Conservation (phyloP, 1,140 invertebrate genomes). For the Eufriesea mexicana region DNA sequence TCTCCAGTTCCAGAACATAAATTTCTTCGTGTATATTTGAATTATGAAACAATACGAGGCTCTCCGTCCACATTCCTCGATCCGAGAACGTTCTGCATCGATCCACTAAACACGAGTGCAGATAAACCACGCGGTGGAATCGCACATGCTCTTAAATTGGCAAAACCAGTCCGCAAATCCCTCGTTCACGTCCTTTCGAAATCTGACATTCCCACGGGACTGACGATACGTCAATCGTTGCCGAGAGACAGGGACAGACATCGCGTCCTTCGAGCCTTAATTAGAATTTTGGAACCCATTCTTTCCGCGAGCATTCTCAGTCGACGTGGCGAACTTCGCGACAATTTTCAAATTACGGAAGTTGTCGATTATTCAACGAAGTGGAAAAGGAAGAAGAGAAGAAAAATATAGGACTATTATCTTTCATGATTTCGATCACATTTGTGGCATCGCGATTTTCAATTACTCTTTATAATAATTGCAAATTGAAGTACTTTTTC, state of each 20-base stretch:
- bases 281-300: not conserved
- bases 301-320: not conserved
- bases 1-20: too few species aligned
- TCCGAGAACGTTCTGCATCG: too few species aligned
- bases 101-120: not conserved
- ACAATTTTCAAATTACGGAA: not conserved
- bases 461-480: too few species aligned
- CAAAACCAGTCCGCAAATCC: not conserved
- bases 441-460: not conserved
- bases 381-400: not conserved
- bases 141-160: not conserved
- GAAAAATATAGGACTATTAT: not conserved
- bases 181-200: constrained; percentile 2
- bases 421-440: not conserved
- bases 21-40: too few species aligned
- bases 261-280: not conserved
- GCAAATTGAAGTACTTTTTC: too few species aligned
- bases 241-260: not conserved
- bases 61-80: not conserved
- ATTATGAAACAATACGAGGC: too few species aligned
- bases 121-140: not conserved
- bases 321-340: not conserved
- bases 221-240: not conserved
- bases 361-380: too few species aligned
- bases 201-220: not conserved